A percentile compares a stretch with the other conserved stretches of the same genome.
These are phyloP conservation scores for Centropristis striata DNA, from an alignment of 2,113 vertebrate genomes.

Conservation along the genomic window DNA sequence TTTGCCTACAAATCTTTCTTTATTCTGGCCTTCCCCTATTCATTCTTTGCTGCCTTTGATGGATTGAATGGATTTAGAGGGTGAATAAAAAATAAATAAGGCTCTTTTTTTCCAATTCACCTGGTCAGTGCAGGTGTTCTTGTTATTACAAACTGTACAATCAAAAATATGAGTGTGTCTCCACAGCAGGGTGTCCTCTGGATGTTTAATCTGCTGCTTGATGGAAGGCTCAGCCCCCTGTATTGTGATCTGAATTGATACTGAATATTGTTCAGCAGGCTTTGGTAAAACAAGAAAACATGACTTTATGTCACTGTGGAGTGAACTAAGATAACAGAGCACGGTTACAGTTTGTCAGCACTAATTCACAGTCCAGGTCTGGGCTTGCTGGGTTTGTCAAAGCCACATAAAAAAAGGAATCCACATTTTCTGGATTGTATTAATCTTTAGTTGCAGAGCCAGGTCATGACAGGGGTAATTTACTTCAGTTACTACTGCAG, in stretches of 20 bases:
- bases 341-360: conserved; percentile 41
- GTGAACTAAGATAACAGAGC: conserved; percentile 42
- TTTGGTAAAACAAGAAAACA: conserved; percentile 57
- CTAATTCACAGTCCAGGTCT: conserved; percentile 44
- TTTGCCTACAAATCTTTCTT: conserved; percentile 25
- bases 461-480: conserved; percentile 41
- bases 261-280: conserved; percentile 34
- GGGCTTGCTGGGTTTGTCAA: conserved; percentile 44
- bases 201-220: conserved; percentile 63
- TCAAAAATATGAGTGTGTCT: conserved; percentile 14
- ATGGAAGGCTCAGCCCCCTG: conserved; percentile 60
- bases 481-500: conserved; percentile 57
- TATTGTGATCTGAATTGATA: conserved; percentile 39
- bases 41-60: conserved; percentile 33
- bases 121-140: conserved; percentile 56
- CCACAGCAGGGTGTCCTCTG: conserved; percentile 34
- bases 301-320: conserved; percentile 40
- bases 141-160: conserved; percentile 26
- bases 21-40: conserved; percentile 16
- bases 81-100: conserved; percentile 23
- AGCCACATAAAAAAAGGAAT: conserved; percentile 6
- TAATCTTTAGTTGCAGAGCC: conserved; percentile 20
- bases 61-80: conserved; percentile 38
- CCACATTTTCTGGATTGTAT: conserved; percentile 23
- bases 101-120: conserved; percentile 29